Evolutionary conservation across 1,140 invertebrate genomes (phyloP), one percentile per base, ranked within the genome.

Genomic region (Anthonomus grandis): DNA sequence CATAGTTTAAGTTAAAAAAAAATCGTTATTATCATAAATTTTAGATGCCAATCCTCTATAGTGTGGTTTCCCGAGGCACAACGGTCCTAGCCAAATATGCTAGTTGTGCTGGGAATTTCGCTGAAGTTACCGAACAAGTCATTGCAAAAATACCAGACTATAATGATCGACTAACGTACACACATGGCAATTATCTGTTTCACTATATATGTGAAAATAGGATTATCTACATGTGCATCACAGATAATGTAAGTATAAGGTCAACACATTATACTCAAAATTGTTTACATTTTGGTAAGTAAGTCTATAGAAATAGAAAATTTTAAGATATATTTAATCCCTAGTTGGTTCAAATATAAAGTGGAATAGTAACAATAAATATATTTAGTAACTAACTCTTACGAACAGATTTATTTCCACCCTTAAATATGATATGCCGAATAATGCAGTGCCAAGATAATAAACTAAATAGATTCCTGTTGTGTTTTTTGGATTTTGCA

Each of bases 191-290:
- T 66, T 96, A 93, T 74, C 74, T 95, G 39, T 96, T 95, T 71
- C 92, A 96, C 74, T 97, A 95, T 66, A 86, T 93, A 50, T 85
- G 84, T 59, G 90, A 95, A 75, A 86, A 93, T 69, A 80, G 83
- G 66, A 84, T 96, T 59, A 84, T 95, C 65, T 96, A 93, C 73
- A 85, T 97, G 76, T 95, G 93, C 67, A 95, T 96, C 44, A 93
- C 93, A 50, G 93, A 96, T 78, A 91, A 95, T 82, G 93, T 95
- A 83, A 86, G 90, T 83, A 71, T 41, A 24, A 34, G 12, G 21
- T 1, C 9, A 2, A 18, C 24, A 22, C 12, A 21, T 23, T 22
- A 45, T 45, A 10, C 15, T 21, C 17, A 2, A 21, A 23, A 2
- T 22, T n/a, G n/a, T n/a, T n/a, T n/a, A n/a, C n/a, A n/a, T n/a